A percentile compares a stretch with the other conserved stretches of the same genome.
These are phyloP conservation scores for Yponomeuta sedellus DNA, from an alignment of 2,888 invertebrate species.

Conservation along the genomic window DNA sequence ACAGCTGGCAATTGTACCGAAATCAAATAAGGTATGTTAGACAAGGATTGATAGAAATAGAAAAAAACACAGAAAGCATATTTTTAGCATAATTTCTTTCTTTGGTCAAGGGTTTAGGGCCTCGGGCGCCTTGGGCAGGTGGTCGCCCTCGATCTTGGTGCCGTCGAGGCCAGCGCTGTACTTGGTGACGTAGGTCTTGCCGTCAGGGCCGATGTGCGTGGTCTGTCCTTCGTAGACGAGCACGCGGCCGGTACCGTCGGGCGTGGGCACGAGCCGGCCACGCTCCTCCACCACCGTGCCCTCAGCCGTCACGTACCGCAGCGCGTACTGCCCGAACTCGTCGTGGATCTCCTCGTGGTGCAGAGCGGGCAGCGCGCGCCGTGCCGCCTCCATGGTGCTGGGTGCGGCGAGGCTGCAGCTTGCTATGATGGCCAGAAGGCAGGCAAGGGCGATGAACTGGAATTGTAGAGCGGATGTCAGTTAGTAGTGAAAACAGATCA, in stretches of 20 bases:
- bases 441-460: slow-evolving; percentile 24
- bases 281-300: slow-evolving; percentile 39
- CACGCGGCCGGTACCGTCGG: slow-evolving; percentile 33
- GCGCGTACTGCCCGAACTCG: slow-evolving; percentile 38
- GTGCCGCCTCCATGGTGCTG: slow-evolving; percentile 17
- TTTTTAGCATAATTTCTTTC: too few relatives aligned
- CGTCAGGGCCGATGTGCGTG: slow-evolving; percentile 35
- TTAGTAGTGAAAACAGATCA: background rate
- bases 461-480: slow-evolving; percentile 9
- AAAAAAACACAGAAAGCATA: too few relatives aligned
- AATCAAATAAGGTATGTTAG: too few relatives aligned
- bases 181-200: slow-evolving; percentile 33
- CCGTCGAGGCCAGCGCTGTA: slow-evolving; percentile 37
- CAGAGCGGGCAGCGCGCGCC: slow-evolving; percentile 34
- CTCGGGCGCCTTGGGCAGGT: slow-evolving; percentile 26
- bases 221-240: slow-evolving; percentile 39
- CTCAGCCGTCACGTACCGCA: slow-evolving; percentile 45
- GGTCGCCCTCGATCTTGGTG: slow-evolving; percentile 30
- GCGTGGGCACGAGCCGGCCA: slow-evolving; percentile 35
- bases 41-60: too few relatives aligned
- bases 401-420: slow-evolving; percentile 17
- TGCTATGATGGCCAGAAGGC: slow-evolving; percentile 20
- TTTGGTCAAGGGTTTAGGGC: slow-evolving; percentile 10
- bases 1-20: too few relatives aligned
- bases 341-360: slow-evolving; percentile 44